Evolutionary conservation across 2,113 vertebrate genomes (phyloP), one percentile per base, ranked within the genome.

Genomic region (Gambusia affinis): DNA sequence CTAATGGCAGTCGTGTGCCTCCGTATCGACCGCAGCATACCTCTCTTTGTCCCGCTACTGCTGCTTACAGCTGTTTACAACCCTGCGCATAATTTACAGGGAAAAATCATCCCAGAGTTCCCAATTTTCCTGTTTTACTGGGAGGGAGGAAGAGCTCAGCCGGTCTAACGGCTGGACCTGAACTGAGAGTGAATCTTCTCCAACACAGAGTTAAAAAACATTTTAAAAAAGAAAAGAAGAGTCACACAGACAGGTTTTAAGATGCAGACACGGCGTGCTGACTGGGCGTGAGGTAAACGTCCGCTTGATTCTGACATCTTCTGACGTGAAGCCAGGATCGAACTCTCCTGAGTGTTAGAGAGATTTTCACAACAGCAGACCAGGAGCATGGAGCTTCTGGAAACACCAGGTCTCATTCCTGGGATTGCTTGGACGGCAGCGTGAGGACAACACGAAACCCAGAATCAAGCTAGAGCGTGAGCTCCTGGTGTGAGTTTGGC

Each of bases 1-100:
- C 84, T 83, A 88, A 88, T 88, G 79, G 74, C 82, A 82, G 28
- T 30, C 79, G 79, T 73, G 83, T 66, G 82, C 83, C 78, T 86
- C 72, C 19, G 47, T 83, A 85, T 85, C 73, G 79, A 92, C 88
- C 81, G 84, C 68, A 72, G 80, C 68, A 62, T 72, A 87, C 75
- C 77, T 85, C 84, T 84, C 76, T 85, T 79, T 81, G 62, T 77
- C 64, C 76, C 70, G 39, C 82, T 87, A 76, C 61, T 70, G 85
- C 88, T 85, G 78, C 60, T 7, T 78, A 61, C 44, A 65, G 70
- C 82, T 83, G 64, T 78, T 51, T 19, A 78, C 73, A 85, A 84
- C 73, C 85, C 67, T 67, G 70, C 73, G 54, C n/a, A 29, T 80
- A 77, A 88, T 86, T 88, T 87, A 83, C 64, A 84, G 29, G 62